These are phyloP conservation scores for Sinopyrophorus schimmeli DNA, from an alignment of 2,888 invertebrate species.

Conservation along the genomic window DNA sequence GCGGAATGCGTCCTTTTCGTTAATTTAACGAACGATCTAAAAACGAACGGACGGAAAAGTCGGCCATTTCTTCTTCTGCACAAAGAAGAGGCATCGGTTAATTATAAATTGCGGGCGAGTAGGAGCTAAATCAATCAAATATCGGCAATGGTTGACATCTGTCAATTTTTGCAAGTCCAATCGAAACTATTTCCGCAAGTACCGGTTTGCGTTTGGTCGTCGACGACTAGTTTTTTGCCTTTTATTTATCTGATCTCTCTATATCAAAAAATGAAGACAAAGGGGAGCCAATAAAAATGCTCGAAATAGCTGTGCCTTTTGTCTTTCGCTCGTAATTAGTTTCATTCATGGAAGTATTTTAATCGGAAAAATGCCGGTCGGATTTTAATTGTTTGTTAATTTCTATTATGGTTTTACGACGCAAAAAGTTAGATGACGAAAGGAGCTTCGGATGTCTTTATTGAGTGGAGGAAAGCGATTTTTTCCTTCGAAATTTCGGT, in stretches of 20 bases:
- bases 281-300: constrained; percentile 19
- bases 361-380: too few relatives aligned
- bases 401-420: too few relatives aligned
- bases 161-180: constrained; percentile 34
- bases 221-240: constrained; percentile 29
- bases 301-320: constrained; percentile 11
- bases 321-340: constrained; percentile 16
- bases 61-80: constrained; percentile 10
- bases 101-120: constrained; percentile 21
- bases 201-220: constrained; percentile 30
- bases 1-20: not conserved
- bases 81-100: constrained; percentile 7
- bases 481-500: too few relatives aligned
- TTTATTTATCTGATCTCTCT: too few relatives aligned
- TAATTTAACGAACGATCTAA: not conserved
- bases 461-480: too few relatives aligned
- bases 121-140: constrained; percentile 21
- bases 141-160: constrained; percentile 16
- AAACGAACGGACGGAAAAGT: constrained; percentile 9
- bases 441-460: too few relatives aligned
- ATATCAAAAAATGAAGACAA: too few relatives aligned
- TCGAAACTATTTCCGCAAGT: constrained; percentile 37
- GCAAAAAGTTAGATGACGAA: too few relatives aligned
- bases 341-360: constrained; percentile 24
- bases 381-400: too few relatives aligned